Evolutionary conservation across 2,113 vertebrate genomes (phyloP).

Genomic region (Xiphorhynchus elegans): DNA sequence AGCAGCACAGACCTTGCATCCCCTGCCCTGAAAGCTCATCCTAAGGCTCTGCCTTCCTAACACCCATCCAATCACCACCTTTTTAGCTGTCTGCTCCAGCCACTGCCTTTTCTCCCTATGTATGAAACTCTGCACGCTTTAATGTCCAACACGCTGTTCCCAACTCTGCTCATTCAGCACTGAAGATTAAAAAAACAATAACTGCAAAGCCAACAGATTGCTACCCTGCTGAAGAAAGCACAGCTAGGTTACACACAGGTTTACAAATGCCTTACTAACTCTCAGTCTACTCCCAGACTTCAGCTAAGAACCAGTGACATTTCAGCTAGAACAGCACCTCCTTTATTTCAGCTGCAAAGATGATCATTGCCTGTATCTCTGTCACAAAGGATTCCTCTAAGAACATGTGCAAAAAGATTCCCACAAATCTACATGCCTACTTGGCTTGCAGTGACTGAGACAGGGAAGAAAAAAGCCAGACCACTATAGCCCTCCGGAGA

Average conservation of each 20-base stretch:
- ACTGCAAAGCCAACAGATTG: not conserved
- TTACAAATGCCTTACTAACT: not conserved
- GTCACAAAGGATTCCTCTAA: not conserved
- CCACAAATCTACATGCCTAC: not conserved
- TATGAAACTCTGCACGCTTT: not conserved
- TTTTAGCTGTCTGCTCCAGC: not conserved
- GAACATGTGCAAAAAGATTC: not conserved
- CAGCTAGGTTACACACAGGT: not conserved
- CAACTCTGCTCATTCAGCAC: not conserved
- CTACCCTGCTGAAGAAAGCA: not conserved
- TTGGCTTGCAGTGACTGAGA: not conserved
- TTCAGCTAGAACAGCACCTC: not conserved
- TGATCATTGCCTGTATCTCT: not conserved
- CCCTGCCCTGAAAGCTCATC: not conserved
- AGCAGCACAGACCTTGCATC: not conserved
- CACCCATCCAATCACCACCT: not conserved
- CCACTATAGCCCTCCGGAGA: not conserved
- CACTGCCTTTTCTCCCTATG: accelerated
- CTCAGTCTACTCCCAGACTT: not conserved
- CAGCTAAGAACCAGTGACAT: not conserved
- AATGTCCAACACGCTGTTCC: not conserved
- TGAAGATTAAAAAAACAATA: not conserved
- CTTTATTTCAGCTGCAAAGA: not conserved
- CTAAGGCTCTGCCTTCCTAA: not conserved
- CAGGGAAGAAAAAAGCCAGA: not conserved